phyloP scores from a whole-genome alignment of 53 echinoderm and acorn worm genomes.

The Patiria pectinifera region DNA sequence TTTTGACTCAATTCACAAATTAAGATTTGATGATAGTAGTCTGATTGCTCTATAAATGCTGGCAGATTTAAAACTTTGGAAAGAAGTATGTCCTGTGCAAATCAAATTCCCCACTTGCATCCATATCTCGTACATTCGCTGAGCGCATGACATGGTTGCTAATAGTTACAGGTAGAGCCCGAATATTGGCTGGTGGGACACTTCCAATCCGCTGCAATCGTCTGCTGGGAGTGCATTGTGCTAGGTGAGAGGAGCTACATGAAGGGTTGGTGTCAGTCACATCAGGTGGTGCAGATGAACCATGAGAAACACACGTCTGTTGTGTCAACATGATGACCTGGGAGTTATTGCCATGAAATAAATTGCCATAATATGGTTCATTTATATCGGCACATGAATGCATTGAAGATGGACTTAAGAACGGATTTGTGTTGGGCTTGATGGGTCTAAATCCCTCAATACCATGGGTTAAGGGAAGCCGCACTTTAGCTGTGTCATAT shows the following conservation, averaged over 20 bases:
- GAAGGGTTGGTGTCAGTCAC: conserved; percentile 30
- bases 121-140: conserved; percentile 77
- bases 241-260: not conserved
- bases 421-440: conserved; percentile 44
- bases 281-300: conserved; percentile 37
- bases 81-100: conserved; percentile 80
- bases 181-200: conserved; percentile 72
- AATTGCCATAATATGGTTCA: conserved; percentile 37
- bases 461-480: not conserved
- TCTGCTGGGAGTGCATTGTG: conserved; percentile 52
- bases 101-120: conserved; percentile 87
- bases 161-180: conserved; percentile 78
- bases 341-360: conserved; percentile 37
- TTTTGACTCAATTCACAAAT: not conserved
- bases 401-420: not conserved
- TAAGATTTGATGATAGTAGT: too few species aligned
- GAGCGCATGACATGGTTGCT: conserved; percentile 88
- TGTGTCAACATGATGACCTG: conserved; percentile 43
- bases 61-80: conserved; percentile 54
- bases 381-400: conserved; percentile 18
- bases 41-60: not conserved
- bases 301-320: conserved; percentile 26
- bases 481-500: conserved; percentile 54
- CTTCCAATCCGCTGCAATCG: conserved; percentile 56
- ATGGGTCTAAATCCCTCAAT: conserved; percentile 19